Conservation (phyloP, 53 echinoderm and acorn worm species). For the Patiria pectinifera region DNA sequence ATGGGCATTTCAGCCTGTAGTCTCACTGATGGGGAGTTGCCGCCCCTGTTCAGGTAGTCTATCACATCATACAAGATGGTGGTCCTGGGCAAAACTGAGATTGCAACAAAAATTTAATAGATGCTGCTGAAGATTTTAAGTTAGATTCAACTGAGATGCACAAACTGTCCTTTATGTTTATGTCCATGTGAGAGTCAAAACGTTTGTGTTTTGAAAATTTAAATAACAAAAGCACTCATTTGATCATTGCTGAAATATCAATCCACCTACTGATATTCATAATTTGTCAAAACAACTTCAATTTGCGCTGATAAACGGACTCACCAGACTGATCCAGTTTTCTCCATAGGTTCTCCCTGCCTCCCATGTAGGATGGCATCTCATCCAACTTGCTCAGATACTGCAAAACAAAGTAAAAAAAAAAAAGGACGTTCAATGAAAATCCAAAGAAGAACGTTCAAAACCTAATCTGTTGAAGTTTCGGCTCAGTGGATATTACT, state of each 20-base stretch:
- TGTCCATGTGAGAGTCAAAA: too few relatives aligned
- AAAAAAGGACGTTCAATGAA: neutral
- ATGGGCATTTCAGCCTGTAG: conserved; percentile 79
- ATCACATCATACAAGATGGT: conserved; percentile 95
- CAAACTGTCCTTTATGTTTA: neutral
- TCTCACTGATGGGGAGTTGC: conserved; percentile 67
- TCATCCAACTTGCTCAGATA: conserved; percentile 97
- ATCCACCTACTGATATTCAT: too few relatives aligned
- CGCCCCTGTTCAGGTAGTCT: conserved; percentile 80
- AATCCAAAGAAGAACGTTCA: neutral
- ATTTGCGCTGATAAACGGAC: neutral
- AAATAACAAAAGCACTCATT: too few relatives aligned
- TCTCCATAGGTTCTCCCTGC: conserved; percentile 96
- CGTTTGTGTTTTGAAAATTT: too few relatives aligned
- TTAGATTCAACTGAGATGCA: neutral
- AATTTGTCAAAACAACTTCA: too few relatives aligned
- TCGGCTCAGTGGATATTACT: too few relatives aligned
- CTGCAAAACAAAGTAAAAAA: conserved; percentile 53
- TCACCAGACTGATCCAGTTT: conserved; percentile 90
- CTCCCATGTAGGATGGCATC: conserved; percentile 96
- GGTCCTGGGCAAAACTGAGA: conserved; percentile 89
- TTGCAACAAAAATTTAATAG: neutral
- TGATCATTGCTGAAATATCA: too few relatives aligned
- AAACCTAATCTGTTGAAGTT: too few relatives aligned
- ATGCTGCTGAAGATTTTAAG: neutral